Evolutionary conservation across 1,140 invertebrate species (phyloP).

Genomic region (Drosophila funebris): DNA sequence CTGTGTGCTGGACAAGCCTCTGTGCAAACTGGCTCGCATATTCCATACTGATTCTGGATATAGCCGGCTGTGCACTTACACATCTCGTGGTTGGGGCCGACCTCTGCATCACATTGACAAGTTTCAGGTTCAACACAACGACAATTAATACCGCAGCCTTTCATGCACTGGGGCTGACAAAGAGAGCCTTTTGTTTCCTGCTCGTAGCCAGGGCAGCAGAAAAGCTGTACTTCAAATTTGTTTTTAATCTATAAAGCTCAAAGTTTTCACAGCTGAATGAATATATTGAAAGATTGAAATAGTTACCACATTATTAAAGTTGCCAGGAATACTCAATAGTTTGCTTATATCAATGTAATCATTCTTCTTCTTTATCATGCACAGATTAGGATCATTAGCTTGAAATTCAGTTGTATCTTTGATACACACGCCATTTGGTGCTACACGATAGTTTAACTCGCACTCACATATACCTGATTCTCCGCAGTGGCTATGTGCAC

Average conservation of each 20-base stretch:
- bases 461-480: background rate
- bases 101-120: background rate
- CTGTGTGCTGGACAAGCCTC: constrained; percentile 15
- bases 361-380: background rate
- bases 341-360: background rate
- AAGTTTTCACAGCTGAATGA: background rate
- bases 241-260: background rate
- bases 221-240: background rate
- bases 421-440: background rate
- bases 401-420: background rate
- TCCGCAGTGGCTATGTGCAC: background rate
- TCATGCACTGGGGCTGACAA: background rate
- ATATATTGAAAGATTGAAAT: background rate
- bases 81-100: background rate
- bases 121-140: no score
- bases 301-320: background rate
- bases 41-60: background rate
- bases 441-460: background rate
- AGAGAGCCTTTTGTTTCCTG: background rate
- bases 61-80: constrained; percentile 42
- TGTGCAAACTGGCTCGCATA: constrained; percentile 84
- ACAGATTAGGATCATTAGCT: constrained; percentile 5
- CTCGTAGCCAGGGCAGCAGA: constrained; percentile 14
- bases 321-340: no score
- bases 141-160: no score